Evolutionary conservation across 2,113 vertebrate genomes (phyloP).

Genomic region (Pao palembangensis): DNA sequence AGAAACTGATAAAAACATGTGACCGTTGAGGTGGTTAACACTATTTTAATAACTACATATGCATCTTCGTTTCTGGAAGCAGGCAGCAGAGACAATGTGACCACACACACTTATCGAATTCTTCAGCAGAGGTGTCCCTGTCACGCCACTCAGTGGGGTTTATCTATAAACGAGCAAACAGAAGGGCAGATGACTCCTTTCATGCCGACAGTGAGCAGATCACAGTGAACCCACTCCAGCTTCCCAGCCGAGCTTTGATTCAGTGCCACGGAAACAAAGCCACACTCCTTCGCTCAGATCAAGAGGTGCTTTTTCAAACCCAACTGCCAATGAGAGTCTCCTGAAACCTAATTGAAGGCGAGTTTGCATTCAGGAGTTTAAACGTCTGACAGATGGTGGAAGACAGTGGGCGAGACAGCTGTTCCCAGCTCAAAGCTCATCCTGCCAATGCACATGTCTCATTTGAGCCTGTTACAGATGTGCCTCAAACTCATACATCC

Average conservation of each 20-base stretch:
- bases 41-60: not conserved
- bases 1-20: slow-evolving; percentile 6
- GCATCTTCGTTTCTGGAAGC: not conserved
- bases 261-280: slow-evolving; percentile 46
- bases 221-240: slow-evolving; percentile 36
- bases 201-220: slow-evolving; percentile 39
- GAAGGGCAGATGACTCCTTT: slow-evolving; percentile 45
- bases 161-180: slow-evolving; percentile 45
- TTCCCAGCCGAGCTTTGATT: slow-evolving; percentile 52
- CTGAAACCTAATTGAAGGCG: slow-evolving; percentile 46
- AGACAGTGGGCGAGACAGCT: slow-evolving; percentile 53
- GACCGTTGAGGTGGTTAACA: not conserved
- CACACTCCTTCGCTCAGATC: slow-evolving; percentile 34
- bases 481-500: not conserved
- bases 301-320: slow-evolving; percentile 34
- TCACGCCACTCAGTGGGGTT: slow-evolving; percentile 25
- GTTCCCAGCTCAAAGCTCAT: slow-evolving; percentile 28
- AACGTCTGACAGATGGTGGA: slow-evolving; percentile 34
- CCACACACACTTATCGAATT: slow-evolving; percentile 18
- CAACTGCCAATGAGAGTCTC: slow-evolving; percentile 42
- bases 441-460: slow-evolving; percentile 44
- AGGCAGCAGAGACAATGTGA: not conserved
- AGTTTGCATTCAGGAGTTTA: slow-evolving; percentile 44
- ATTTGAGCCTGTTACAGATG: slow-evolving; percentile 19
- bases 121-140: slow-evolving; percentile 24